These are phyloP conservation scores for Lydus trimaculatus DNA, from an alignment of 2,888 invertebrate species.

Conservation along the genomic window DNA sequence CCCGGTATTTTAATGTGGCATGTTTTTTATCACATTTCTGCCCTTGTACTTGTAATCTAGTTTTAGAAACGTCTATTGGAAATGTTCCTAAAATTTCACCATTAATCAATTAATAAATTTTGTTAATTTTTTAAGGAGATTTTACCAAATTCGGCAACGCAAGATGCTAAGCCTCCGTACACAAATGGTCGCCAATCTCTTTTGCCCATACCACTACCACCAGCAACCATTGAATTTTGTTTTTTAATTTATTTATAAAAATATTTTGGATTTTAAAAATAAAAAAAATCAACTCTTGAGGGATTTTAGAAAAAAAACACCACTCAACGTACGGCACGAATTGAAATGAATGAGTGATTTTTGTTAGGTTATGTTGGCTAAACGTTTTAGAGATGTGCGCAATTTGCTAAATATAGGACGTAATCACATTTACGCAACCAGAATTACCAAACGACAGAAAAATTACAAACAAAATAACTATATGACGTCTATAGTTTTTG, in stretches of 20 bases:
- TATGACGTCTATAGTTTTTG: background rate
- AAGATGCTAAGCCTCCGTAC: slow-evolving; percentile 93
- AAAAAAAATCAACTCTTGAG: background rate
- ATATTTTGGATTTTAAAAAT: background rate
- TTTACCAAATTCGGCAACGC: slow-evolving; percentile 91
- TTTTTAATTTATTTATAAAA: background rate
- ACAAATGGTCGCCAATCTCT: slow-evolving; percentile 92
- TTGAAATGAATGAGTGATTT: background rate
- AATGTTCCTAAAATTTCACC: slow-evolving; percentile 78
- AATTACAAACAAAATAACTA: background rate
- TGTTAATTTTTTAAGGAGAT: background rate
- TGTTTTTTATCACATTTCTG: slow-evolving; percentile 81
- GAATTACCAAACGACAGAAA: background rate
- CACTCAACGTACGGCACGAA: background rate
- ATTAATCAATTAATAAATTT: background rate
- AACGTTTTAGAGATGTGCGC: background rate
- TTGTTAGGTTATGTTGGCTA: background rate
- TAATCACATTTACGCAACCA: background rate
- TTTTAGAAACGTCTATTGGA: slow-evolving; percentile 96
- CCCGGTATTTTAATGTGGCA: slow-evolving; percentile 80
- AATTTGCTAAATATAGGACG: background rate
- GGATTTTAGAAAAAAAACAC: background rate
- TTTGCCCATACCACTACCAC: slow-evolving; percentile 75
- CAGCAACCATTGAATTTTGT: slow-evolving; percentile 43
- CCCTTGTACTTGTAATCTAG: slow-evolving; percentile 92